A percentile compares a stretch with the other conserved stretches of the same genome.
phyloP scores from a whole-genome alignment of 2,113 vertebrate species.

The Elachura formosa region DNA sequence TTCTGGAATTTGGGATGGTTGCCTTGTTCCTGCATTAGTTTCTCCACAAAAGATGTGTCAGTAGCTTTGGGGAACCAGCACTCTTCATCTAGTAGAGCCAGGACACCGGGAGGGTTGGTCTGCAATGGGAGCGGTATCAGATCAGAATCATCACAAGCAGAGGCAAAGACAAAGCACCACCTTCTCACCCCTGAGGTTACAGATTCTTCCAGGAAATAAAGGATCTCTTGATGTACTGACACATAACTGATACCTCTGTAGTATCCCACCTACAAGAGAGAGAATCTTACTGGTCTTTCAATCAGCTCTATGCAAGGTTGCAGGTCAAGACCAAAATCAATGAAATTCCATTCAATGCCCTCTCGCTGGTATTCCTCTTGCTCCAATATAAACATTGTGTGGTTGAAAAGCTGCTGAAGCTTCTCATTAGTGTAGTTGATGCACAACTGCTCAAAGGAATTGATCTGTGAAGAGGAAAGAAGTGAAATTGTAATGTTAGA shows the following conservation, averaged over 20 bases:
- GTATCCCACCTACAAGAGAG: neutral
- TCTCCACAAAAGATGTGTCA: slow-evolving; percentile 94
- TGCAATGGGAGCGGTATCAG: slow-evolving; percentile 32
- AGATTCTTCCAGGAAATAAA: neutral
- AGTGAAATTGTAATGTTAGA: neutral
- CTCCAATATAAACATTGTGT: slow-evolving; percentile 97
- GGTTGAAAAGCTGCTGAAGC: slow-evolving; percentile 97
- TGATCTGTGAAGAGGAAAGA: slow-evolving; percentile 73
- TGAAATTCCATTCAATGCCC: slow-evolving; percentile 96
- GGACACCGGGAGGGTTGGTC: slow-evolving; percentile 94
- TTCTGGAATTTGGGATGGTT: slow-evolving; percentile 94
- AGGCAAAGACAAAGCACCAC: neutral
- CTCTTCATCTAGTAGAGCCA: slow-evolving; percentile 95
- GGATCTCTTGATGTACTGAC: neutral
- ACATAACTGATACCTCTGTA: neutral
- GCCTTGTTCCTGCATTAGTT: slow-evolving; percentile 85
- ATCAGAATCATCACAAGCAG: neutral
- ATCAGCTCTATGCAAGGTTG: slow-evolving; percentile 97
- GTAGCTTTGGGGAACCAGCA: slow-evolving; percentile 99
- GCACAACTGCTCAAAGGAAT: slow-evolving; percentile 96
- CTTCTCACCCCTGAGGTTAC: neutral
- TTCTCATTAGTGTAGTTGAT: slow-evolving; percentile 99
- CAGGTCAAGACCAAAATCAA: slow-evolving; percentile 94
- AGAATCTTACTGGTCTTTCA: slow-evolving; percentile 81
- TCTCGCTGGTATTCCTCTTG: slow-evolving; percentile 96